These are phyloP conservation scores for Hipparchia semele DNA, from an alignment of 2,888 invertebrate species.

Conservation along the genomic window DNA sequence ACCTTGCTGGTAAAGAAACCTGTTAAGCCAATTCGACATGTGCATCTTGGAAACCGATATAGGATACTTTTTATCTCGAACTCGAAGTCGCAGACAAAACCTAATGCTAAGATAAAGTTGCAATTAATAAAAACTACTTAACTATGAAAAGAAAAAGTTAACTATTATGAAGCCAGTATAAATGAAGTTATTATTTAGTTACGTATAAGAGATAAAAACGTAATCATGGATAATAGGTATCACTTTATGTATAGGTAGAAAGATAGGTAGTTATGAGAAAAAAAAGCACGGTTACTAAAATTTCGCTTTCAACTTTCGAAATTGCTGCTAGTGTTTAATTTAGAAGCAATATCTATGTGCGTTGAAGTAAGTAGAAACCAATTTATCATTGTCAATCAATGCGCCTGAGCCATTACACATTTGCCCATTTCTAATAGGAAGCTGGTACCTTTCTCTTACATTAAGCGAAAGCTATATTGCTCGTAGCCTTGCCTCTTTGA, in stretches of 20 bases:
- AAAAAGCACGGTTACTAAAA: slow-evolving; percentile 1
- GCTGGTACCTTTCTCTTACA: slow-evolving; percentile 28
- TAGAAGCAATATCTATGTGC: slow-evolving; percentile 18
- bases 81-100: too few relatives aligned
- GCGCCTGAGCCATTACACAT: slow-evolving; percentile 25
- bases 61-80: too few relatives aligned
- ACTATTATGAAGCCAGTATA: too few relatives aligned
- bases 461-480: slow-evolving; percentile 17
- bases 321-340: slow-evolving; percentile 3
- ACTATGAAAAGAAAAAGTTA: too few relatives aligned
- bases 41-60: too few relatives aligned
- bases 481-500: neutral
- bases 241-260: neutral
- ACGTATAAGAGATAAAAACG: neutral
- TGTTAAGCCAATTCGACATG: too few relatives aligned
- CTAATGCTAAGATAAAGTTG: too few relatives aligned
- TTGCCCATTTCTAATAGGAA: slow-evolving; percentile 22
- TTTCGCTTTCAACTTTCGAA: slow-evolving; percentile 28
- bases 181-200: too few relatives aligned
- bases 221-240: neutral
- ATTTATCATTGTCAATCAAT: slow-evolving; percentile 35
- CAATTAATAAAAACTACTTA: too few relatives aligned
- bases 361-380: slow-evolving; percentile 25
- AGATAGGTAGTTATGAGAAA: neutral
- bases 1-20: too few relatives aligned